Percentiles rank a stretch among this genome's conserved stretches.
phyloP scores from a whole-genome alignment of 2,113 vertebrate genomes.

The Echinops telfairi region DNA sequence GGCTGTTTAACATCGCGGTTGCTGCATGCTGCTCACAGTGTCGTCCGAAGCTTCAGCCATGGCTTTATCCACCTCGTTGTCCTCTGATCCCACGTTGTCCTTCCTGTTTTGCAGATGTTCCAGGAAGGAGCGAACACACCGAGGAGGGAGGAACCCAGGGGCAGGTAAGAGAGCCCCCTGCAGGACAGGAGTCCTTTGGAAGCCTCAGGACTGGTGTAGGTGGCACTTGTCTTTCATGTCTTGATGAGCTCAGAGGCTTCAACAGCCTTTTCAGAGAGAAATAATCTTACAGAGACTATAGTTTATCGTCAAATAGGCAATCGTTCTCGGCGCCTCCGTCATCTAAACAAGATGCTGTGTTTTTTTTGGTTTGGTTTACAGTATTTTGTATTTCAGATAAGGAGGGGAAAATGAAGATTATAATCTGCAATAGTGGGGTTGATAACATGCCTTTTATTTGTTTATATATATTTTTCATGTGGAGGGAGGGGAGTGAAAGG shows the following conservation, averaged over 20 bases:
- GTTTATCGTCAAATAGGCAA: constrained; percentile 4
- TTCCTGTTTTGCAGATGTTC: constrained; percentile 53
- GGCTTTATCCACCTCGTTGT: constrained; percentile 47
- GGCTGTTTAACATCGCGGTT: constrained; percentile 71
- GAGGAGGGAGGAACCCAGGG: not conserved
- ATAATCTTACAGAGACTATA: not conserved
- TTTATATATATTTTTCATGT: constrained; percentile 24
- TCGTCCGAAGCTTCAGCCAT: constrained; percentile 53
- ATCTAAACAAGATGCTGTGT: not conserved
- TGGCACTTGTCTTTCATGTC: not conserved
- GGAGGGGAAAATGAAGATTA: not conserved
- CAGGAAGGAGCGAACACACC: not conserved
- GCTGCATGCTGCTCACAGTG: constrained; percentile 73
- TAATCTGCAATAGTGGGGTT: not conserved
- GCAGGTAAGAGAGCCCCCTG: not conserved
- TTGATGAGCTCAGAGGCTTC: not conserved
- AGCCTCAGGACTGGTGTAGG: not conserved
- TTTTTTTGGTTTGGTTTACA: not conserved
- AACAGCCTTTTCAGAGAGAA: constrained; percentile 38
- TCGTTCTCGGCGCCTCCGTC: not conserved
- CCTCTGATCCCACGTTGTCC: constrained; percentile 67
- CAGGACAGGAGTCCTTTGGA: not conserved
- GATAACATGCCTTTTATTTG: not conserved
- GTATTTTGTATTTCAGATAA: not conserved
- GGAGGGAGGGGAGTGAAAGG: not conserved